Percentiles rank a stretch among this genome's conserved stretches.
phyloP scores from a whole-genome alignment of 2,113 vertebrate genomes.

The Vombatus ursinus region DNA sequence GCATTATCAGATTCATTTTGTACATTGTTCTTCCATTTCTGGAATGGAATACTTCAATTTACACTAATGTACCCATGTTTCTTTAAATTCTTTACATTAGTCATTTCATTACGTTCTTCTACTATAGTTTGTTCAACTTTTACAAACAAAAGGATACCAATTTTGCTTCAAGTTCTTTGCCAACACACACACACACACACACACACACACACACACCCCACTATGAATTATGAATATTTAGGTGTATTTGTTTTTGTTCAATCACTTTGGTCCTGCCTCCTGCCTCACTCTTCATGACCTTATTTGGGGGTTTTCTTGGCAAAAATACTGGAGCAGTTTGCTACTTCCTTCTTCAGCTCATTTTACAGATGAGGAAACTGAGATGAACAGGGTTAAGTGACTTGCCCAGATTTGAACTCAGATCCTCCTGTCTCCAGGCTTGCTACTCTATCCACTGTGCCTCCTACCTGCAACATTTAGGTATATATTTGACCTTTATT shows the following conservation, averaged over 20 bases:
- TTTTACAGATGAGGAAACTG: too few relatives aligned
- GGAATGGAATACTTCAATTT: background rate
- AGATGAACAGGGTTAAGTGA: too few relatives aligned
- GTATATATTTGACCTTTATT: background rate
- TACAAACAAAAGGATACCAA: background rate
- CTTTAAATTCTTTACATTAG: background rate
- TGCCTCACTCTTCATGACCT: background rate
- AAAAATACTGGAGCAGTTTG: background rate
- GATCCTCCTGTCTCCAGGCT: background rate
- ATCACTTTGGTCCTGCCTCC: background rate
- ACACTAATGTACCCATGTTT: background rate
- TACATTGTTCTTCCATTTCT: background rate
- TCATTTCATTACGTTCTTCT: background rate
- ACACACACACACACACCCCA: background rate
- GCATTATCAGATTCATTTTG: background rate
- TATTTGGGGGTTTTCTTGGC: background rate
- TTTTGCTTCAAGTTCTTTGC: background rate
- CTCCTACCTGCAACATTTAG: background rate
- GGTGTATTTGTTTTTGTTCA: background rate
- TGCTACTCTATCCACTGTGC: background rate
- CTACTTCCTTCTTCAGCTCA: too few relatives aligned
- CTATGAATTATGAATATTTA: background rate
- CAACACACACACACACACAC: too few relatives aligned
- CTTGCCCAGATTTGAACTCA: too few relatives aligned
- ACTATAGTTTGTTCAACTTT: background rate